Conservation (phyloP, 1,140 invertebrate genomes). For the Harlomillsia oculata region DNA sequence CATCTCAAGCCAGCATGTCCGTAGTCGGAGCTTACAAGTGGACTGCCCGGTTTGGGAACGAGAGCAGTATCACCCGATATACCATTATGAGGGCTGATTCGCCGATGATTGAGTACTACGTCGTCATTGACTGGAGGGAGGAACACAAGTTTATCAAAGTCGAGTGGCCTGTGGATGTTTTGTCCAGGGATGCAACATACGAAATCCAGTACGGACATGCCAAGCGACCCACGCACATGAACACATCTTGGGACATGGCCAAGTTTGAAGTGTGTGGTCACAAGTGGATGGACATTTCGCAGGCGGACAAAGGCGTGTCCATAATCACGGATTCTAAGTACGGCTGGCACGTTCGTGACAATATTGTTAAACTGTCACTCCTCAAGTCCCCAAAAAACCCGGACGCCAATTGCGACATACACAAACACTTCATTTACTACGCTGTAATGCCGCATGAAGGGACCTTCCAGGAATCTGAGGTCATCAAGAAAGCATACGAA, state of each 20-base stretch:
- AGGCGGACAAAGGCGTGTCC: conserved; percentile 46
- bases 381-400: conserved; percentile 46
- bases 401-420: conserved; percentile 46
- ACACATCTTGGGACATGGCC: conserved; percentile 50
- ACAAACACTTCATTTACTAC: conserved; percentile 45
- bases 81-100: conserved; percentile 43
- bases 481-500: conserved; percentile 17
- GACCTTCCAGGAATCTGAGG: conserved; percentile 15
- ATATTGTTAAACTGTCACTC: conserved; percentile 44
- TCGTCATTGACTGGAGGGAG: conserved; percentile 46
- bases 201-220: conserved; percentile 48
- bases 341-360: conserved; percentile 44
- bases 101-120: conserved; percentile 43
- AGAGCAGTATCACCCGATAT: conserved; percentile 41
- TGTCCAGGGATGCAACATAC: conserved; percentile 42
- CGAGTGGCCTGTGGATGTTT: conserved; percentile 45
- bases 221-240: conserved; percentile 45
- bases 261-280: conserved; percentile 49
- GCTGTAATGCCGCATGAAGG: conserved; percentile 46
- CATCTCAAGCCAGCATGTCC: conserved; percentile 37
- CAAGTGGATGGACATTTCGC: conserved; percentile 47
- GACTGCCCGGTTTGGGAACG: conserved; percentile 39
- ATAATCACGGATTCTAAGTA: conserved; percentile 49
- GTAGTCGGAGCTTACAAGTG: conserved; percentile 40
- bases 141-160: conserved; percentile 47